Conservation (phyloP, 1,140 invertebrate genomes). For the Tetragonula clypearis region DNA sequence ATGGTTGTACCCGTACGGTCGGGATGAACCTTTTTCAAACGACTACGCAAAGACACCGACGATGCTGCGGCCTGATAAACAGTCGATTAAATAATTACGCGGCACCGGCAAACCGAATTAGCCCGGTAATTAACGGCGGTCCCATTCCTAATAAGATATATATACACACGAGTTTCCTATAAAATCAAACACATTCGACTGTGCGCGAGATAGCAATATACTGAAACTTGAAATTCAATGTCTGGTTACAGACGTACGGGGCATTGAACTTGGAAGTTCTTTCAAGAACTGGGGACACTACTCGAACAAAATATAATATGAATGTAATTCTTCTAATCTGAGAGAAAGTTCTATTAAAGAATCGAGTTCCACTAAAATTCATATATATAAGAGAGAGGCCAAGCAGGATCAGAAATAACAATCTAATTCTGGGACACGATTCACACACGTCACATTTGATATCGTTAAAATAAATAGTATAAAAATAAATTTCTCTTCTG, state of each 20-base stretch:
- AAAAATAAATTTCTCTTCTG: not conserved
- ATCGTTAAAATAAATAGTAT: not conserved
- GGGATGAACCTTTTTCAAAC: not conserved
- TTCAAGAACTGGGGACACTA: not conserved
- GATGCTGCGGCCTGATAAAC: not conserved
- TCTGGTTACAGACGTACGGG: not conserved
- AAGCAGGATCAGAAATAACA: not conserved
- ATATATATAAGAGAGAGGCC: accelerated
- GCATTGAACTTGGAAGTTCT: not conserved
- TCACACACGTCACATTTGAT: not conserved
- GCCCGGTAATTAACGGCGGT: slow-evolving; percentile 32
- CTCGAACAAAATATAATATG: not conserved
- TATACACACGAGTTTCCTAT: not conserved
- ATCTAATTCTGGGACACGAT: not conserved
- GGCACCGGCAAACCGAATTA: slow-evolving; percentile 14
- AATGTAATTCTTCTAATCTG: not conserved
- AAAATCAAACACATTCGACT: not conserved
- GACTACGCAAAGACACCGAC: slow-evolving; percentile 13
- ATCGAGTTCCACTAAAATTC: not conserved
- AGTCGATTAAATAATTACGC: slow-evolving; percentile 33
- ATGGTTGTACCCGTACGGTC: not conserved
- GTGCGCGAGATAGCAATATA: slow-evolving; percentile 5
- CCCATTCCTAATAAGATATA: not conserved
- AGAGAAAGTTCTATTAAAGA: not conserved
- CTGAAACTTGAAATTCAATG: too few relatives aligned